Base-by-base conservation (phyloP, 2,888 invertebrate genomes). In the Lasiommata megera region DNA sequence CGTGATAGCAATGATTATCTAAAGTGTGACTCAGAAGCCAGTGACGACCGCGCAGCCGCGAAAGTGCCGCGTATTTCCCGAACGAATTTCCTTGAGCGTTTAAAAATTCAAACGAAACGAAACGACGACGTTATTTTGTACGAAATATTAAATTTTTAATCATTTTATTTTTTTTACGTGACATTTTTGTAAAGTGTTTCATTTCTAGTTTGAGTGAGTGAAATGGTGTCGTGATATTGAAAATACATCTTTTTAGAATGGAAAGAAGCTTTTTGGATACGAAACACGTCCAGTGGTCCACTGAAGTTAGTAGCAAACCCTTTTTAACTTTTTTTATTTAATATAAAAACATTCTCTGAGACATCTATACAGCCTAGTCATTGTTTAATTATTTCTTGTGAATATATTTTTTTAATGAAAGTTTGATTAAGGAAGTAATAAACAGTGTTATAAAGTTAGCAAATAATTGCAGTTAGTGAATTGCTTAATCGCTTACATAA, bases 181-280 rank as follows among this genome's bases (percentile, higher is more conserved):
- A 69, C 46, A 17, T 29, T 46, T 50, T 37, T 46, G 1, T 46
- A 46, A 8, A 36, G 18, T 8, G 5, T 14, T 50, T 67, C 72
- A 71, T 69, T 71, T 70, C 68, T 72, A 73, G 54, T 29, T 37
- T 76, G 73, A 72, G 73, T 61, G 55, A 68, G 84, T 87, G 87
- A 83, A 68, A 88, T 88, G 84, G 77, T 82, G 84, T 74, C 71
- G 70, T 87, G 81, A 83, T 69, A 61, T 69, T 29, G 29, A 46
- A 46, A 46, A 46, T 11, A 12, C 67, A 67, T 73, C 74, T 68
- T 67, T 73, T 74, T 77, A 85, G 71, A 76, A 90, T 89, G 89
- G 89, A 89, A 79, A 79, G 80, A 75, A 89, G 89, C 82, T 80
- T 88, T 76, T 79, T 88, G 74, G 88, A 75, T 62, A 74, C 84